Evolutionary conservation across 2,797 vertebrate genomes (phyloP).

Genomic region (Tokudaia tokunoshimensis): DNA sequence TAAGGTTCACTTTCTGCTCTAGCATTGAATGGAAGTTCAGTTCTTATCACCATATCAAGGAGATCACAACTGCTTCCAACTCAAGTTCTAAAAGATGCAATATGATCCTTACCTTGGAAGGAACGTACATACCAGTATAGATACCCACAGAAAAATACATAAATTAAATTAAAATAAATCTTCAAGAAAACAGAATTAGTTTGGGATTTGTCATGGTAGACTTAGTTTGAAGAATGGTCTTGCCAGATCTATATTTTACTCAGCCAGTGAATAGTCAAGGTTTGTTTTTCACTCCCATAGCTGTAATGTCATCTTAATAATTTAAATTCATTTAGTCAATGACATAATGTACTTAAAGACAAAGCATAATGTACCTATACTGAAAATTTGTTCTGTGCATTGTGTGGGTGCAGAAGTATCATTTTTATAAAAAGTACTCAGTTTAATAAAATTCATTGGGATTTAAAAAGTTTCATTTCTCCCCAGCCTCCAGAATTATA

Average conservation of each 20-base stretch:
- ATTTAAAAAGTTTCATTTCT: slow-evolving; percentile 8
- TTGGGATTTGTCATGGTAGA: background rate
- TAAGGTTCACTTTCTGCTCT: background rate
- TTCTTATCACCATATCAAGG: background rate
- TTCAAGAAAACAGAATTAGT: background rate
- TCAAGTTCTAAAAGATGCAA: background rate
- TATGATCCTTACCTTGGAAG: background rate
- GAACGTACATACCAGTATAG: background rate
- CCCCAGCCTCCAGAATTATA: background rate
- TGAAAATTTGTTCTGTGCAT: background rate
- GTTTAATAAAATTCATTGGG: slow-evolving; percentile 22
- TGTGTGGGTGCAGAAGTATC: background rate
- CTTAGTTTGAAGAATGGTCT: background rate
- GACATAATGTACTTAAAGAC: background rate
- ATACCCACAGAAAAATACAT: background rate
- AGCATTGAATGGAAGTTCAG: background rate
- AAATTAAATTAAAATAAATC: background rate
- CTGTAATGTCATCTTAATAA: background rate
- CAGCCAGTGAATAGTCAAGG: background rate
- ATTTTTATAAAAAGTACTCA: background rate
- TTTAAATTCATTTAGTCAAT: background rate
- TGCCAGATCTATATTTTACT: background rate
- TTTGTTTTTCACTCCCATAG: background rate
- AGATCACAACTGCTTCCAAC: background rate
- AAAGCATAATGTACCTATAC: background rate